Evolutionary conservation across 2,113 vertebrate genomes (phyloP).

Genomic region (Artemisiospiza belli): DNA sequence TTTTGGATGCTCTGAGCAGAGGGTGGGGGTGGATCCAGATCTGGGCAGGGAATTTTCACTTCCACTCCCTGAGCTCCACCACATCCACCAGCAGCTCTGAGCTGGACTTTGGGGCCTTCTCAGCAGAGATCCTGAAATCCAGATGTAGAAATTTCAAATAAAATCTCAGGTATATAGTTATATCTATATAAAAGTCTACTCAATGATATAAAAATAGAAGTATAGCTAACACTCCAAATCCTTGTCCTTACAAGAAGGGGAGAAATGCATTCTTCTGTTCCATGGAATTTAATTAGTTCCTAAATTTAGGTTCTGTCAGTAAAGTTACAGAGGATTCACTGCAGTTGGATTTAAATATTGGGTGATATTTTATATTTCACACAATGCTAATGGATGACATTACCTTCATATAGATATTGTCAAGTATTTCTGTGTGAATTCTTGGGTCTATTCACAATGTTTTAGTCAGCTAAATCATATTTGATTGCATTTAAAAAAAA

Average conservation of each 20-base stretch:
- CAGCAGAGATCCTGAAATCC: not conserved
- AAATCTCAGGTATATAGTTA: not conserved
- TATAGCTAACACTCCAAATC: not conserved
- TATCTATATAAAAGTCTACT: not conserved
- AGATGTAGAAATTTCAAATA: not conserved
- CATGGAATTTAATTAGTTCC: conserved; percentile 38
- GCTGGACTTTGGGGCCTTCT: not conserved
- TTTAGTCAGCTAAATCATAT: not conserved
- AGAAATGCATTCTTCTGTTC: conserved; percentile 25
- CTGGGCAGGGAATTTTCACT: not conserved
- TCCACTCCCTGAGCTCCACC: not conserved
- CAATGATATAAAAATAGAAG: not conserved
- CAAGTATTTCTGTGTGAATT: not conserved
- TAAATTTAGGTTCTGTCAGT: conserved; percentile 55
- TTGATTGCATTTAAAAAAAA: not conserved
- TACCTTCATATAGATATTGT: not conserved
- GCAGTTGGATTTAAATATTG: conserved; percentile 19
- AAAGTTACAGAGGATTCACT: not conserved
- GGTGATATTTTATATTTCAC: not conserved
- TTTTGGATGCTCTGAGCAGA: not conserved
- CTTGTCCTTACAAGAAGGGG: not conserved
- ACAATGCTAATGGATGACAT: not conserved
- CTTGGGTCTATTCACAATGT: not conserved
- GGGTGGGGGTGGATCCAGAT: not conserved
- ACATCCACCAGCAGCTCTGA: not conserved